Conservation (phyloP, 2,888 invertebrate species). For the Drosophila cognata region DNA sequence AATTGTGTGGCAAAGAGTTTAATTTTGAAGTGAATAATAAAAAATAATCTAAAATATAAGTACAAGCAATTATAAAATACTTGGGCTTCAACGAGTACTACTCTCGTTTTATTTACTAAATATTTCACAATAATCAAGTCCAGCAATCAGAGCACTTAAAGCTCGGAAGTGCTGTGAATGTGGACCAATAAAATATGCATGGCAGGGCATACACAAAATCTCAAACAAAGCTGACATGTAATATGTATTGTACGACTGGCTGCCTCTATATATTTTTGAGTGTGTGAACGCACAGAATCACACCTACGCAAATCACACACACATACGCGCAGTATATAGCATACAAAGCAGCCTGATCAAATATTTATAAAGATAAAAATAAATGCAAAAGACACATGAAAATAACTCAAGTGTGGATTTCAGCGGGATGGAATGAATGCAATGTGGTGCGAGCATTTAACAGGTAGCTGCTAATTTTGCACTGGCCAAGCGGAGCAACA, state of each 20-base stretch:
- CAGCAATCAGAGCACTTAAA: slow-evolving; percentile 47
- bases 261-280: slow-evolving; percentile 12
- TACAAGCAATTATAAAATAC: background rate
- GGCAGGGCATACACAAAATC: slow-evolving; percentile 46
- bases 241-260: slow-evolving; percentile 36
- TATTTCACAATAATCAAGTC: slow-evolving; percentile 61
- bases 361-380: slow-evolving; percentile 60
- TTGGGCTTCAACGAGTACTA: background rate
- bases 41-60: background rate
- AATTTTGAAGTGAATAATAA: background rate
- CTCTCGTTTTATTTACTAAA: slow-evolving; percentile 39
- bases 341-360: slow-evolving; percentile 51
- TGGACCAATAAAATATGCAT: slow-evolving; percentile 55
- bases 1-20: background rate
- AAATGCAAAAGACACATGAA: slow-evolving; percentile 42
- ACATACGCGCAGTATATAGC: slow-evolving; percentile 16
- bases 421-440: slow-evolving; percentile 30
- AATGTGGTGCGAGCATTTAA: slow-evolving; percentile 37
- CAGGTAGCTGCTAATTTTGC: slow-evolving; percentile 57
- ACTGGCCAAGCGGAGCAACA: slow-evolving; percentile 26
- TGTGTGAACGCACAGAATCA: slow-evolving; percentile 31
- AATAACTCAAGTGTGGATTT: slow-evolving; percentile 51
- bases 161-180: slow-evolving; percentile 4
- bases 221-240: slow-evolving; percentile 62
- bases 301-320: slow-evolving; percentile 15